Evolutionary conservation across 2,888 invertebrate genomes (phyloP).

Genomic region (Neuroscelio doddi): DNA sequence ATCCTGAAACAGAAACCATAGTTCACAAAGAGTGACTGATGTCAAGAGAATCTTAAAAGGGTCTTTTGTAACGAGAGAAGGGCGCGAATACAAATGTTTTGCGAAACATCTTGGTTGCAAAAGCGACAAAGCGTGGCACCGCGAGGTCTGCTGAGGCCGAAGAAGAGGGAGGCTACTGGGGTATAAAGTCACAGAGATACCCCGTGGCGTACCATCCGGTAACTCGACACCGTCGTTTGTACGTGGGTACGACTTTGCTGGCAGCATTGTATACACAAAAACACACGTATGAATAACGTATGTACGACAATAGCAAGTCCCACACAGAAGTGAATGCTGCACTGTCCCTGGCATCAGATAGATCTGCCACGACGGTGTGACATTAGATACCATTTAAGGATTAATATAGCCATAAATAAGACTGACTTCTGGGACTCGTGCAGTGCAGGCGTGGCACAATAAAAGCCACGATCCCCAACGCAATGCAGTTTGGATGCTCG

Average conservation of each 20-base stretch:
- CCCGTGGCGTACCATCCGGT: constrained; percentile 72
- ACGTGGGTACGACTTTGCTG: constrained; percentile 57
- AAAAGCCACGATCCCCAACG: constrained; percentile 42
- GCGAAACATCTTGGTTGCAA: constrained; percentile 66
- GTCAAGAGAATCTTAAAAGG: constrained; percentile 29
- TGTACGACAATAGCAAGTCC: constrained; percentile 68
- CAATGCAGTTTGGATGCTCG: constrained; percentile 10
- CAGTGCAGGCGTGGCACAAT: constrained; percentile 39
- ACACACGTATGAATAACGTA: constrained; percentile 69
- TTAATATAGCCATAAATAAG: constrained; percentile 72
- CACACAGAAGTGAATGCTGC: constrained; percentile 58
- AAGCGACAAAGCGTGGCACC: constrained; percentile 48
- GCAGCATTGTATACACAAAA: constrained; percentile 60
- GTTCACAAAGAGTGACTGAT: constrained; percentile 32
- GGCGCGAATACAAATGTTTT: constrained; percentile 65
- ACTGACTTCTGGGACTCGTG: constrained; percentile 56
- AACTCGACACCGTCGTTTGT: constrained; percentile 72
- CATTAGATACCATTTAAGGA: constrained; percentile 72
- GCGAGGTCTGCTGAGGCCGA: constrained; percentile 30
- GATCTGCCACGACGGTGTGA: constrained; percentile 66
- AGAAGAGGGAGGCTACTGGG: constrained; percentile 59
- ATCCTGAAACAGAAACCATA: constrained; percentile 5
- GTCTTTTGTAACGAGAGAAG: constrained; percentile 40
- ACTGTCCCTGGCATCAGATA: constrained; percentile 58
- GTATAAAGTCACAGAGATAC: constrained; percentile 69